Conservation (phyloP, 2,888 invertebrate genomes). For the Cactoblastis cactorum region DNA sequence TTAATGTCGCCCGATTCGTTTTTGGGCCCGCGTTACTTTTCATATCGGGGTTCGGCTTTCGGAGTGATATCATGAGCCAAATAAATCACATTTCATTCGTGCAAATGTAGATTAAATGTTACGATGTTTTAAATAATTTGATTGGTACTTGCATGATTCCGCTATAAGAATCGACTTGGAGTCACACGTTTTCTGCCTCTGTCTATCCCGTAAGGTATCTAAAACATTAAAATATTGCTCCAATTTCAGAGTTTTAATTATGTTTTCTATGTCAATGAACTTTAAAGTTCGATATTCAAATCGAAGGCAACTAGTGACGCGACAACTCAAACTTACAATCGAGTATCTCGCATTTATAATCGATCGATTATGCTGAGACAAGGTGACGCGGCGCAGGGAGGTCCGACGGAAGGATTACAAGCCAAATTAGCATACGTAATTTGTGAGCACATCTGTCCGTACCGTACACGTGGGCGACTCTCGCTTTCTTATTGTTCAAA, state of each 20-base stretch:
- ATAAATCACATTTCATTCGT: constrained; percentile 16
- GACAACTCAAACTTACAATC: constrained; percentile 30
- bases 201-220: no score
- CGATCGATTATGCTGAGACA: constrained; percentile 59
- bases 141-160: neutral
- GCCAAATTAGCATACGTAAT: constrained; percentile 74
- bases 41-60: constrained; percentile 23
- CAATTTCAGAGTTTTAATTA: no score
- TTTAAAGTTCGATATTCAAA: constrained; percentile 27
- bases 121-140: constrained; percentile 2
- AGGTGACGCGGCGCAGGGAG: constrained; percentile 53
- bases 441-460: constrained; percentile 60
- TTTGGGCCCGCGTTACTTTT: constrained; percentile 44
- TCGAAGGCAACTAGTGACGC: constrained; percentile 38
- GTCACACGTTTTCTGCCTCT: no score
- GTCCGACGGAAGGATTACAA: constrained; percentile 74
- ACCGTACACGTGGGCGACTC: constrained; percentile 53
- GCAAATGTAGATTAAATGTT: constrained; percentile 23
- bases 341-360: constrained; percentile 51
- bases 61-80: constrained; percentile 23
- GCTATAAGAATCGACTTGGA: no score
- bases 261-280: constrained; percentile 16
- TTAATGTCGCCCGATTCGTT: constrained; percentile 59
- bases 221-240: no score
- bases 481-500: constrained; percentile 63